Evolutionary conservation across 2,797 vertebrate species (phyloP).

Genomic region (Tiaroga cobitis): DNA sequence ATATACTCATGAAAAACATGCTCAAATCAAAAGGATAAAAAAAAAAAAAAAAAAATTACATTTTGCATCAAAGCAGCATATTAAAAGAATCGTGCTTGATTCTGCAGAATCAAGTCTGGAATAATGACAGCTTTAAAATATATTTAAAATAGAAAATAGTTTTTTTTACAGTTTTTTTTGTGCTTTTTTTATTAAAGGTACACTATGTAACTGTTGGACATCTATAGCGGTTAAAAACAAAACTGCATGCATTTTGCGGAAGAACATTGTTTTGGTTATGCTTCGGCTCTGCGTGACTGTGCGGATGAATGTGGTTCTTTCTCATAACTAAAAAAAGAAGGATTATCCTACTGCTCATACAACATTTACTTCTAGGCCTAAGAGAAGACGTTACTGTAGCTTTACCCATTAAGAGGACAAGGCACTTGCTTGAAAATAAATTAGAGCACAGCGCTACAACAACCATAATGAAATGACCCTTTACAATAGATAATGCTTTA

Average conservation of each 20-base stretch:
- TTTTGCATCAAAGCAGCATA: neutral
- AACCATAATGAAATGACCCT: too few relatives aligned
- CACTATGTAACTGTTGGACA: neutral
- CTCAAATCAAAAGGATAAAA: neutral
- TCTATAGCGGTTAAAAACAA: neutral
- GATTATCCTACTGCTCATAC: too few relatives aligned
- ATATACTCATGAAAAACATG: neutral
- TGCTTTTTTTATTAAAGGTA: neutral
- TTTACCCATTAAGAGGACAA: too few relatives aligned
- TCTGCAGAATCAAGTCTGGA: neutral
- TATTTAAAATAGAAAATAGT: neutral
- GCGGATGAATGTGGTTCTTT: too few relatives aligned
- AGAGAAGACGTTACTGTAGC: too few relatives aligned
- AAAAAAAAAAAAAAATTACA: neutral
- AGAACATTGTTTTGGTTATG: neutral
- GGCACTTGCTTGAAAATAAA: too few relatives aligned
- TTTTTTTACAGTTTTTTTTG: neutral
- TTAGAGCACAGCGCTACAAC: too few relatives aligned
- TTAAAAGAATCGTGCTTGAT: neutral
- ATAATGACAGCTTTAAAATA: neutral
- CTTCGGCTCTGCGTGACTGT: neutral
- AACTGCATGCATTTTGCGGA: neutral
- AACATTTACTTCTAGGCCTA: too few relatives aligned
- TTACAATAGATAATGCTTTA: too few relatives aligned
- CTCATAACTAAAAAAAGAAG: too few relatives aligned